phyloP scores from a whole-genome alignment of 2,888 invertebrate species.

The Cheilosia pagana region DNA sequence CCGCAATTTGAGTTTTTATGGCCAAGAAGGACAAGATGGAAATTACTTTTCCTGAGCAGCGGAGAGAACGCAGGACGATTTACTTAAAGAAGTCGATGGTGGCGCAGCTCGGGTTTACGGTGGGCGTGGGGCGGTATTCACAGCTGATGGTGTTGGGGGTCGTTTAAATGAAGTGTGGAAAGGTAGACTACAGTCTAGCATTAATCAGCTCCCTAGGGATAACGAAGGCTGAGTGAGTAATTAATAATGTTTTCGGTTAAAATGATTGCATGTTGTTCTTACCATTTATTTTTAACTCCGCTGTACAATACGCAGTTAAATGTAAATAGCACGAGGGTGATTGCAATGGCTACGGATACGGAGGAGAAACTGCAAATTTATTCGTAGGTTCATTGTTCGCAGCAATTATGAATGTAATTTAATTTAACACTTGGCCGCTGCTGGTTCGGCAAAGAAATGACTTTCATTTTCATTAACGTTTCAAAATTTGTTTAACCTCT shows the following conservation, averaged over 20 bases:
- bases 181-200: slow-evolving; percentile 42
- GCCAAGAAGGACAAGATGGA: slow-evolving; percentile 57
- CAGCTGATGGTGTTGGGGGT: neutral
- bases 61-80: slow-evolving; percentile 24
- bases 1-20: slow-evolving; percentile 64
- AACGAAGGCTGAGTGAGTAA: slow-evolving; percentile 63
- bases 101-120: neutral
- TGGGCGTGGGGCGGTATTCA: neutral
- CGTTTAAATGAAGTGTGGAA: slow-evolving; percentile 64
- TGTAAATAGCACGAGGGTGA: slow-evolving; percentile 24
- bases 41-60: slow-evolving; percentile 55
- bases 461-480: no score
- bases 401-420: slow-evolving; percentile 47
- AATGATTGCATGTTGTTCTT: slow-evolving; percentile 65
- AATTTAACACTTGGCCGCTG: slow-evolving; percentile 40
- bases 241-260: slow-evolving; percentile 71
- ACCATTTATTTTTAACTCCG: slow-evolving; percentile 30
- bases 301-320: slow-evolving; percentile 22
- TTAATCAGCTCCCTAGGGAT: slow-evolving; percentile 57
- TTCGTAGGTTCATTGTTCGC: slow-evolving; percentile 54
- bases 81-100: slow-evolving; percentile 1
- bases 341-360: neutral
- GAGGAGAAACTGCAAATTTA: slow-evolving; percentile 30
- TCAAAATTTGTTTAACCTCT: no score
- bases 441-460: slow-evolving; percentile 37